Evolutionary conservation across 1,140 invertebrate species (phyloP).

Genomic region (Drosophila orosa): DNA sequence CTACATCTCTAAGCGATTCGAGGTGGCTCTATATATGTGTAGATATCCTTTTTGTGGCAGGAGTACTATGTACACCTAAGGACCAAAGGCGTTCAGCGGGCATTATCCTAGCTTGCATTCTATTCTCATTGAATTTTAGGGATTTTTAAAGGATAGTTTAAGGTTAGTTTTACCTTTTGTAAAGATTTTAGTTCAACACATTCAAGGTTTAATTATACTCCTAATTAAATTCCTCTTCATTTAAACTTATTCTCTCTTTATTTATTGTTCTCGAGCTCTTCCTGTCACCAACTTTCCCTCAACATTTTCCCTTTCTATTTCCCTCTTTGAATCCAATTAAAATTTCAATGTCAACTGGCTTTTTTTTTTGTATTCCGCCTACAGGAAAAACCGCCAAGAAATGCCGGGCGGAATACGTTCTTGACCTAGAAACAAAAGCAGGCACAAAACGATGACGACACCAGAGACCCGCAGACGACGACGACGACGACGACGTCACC

Average conservation of each 20-base stretch:
- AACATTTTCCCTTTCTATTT: background rate
- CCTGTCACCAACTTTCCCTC: background rate
- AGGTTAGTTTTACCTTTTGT: background rate
- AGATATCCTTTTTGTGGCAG: background rate
- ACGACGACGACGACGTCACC: conserved; percentile 65
- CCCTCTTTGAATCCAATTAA: conserved; percentile 33
- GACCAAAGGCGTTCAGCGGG: background rate
- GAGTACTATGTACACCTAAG: background rate
- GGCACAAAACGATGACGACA: conserved; percentile 72
- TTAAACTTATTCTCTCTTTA: too few relatives aligned
- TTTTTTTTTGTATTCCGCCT: background rate
- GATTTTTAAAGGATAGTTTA: background rate
- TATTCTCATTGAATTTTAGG: too few relatives aligned
- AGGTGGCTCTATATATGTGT: conserved; percentile 20
- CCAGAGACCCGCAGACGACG: conserved; percentile 45
- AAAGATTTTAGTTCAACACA: background rate
- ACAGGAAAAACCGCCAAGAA: conserved; percentile 34
- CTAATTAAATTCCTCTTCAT: background rate
- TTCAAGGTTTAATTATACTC: background rate
- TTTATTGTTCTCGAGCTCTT: background rate
- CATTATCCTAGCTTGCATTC: background rate
- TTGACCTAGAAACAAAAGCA: conserved; percentile 83
- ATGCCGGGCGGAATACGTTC: conserved; percentile 65
- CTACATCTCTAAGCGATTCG: conserved; percentile 46
- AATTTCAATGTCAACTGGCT: conserved; percentile 56